phyloP scores from a whole-genome alignment of 1,140 invertebrate genomes.

The Aphelinus certus region DNA sequence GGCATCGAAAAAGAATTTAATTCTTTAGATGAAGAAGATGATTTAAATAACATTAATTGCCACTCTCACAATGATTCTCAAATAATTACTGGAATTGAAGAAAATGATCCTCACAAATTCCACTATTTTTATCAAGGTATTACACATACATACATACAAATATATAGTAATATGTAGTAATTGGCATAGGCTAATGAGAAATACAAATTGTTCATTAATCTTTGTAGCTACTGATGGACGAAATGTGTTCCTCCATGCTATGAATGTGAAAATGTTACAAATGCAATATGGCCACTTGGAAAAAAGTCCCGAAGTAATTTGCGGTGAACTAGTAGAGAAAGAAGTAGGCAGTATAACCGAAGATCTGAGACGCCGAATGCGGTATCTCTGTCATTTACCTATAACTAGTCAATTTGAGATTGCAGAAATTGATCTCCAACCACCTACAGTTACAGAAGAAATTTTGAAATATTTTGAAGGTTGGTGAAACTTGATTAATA shows the following conservation, averaged over 20 bases:
- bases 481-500: slow-evolving; percentile 50
- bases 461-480: slow-evolving; percentile 75
- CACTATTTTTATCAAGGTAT: slow-evolving; percentile 91
- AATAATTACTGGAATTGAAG: too few relatives aligned
- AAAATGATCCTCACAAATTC: slow-evolving; percentile 62
- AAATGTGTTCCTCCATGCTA: slow-evolving; percentile 89
- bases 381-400: slow-evolving; percentile 89
- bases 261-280: slow-evolving; percentile 91
- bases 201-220: slow-evolving; percentile 9
- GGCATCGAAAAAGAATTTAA: slow-evolving; percentile 4
- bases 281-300: slow-evolving; percentile 85
- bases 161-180: too few relatives aligned
- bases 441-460: slow-evolving; percentile 75
- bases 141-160: neutral
- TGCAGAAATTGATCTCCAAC: slow-evolving; percentile 83
- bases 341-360: slow-evolving; percentile 86
- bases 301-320: slow-evolving; percentile 78
- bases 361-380: slow-evolving; percentile 78
- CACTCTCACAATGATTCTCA: too few relatives aligned
- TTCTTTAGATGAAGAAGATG: slow-evolving; percentile 25
- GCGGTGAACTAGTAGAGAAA: slow-evolving; percentile 81
- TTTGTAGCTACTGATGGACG: slow-evolving; percentile 85
- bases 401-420: slow-evolving; percentile 90
- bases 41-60: slow-evolving; percentile 46
- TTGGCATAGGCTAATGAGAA: too few relatives aligned